A percentile compares a stretch with the other conserved stretches of the same genome.
Evolutionary conservation across 2,888 invertebrate species (phyloP).

Genomic region (Apodemia mormo): DNA sequence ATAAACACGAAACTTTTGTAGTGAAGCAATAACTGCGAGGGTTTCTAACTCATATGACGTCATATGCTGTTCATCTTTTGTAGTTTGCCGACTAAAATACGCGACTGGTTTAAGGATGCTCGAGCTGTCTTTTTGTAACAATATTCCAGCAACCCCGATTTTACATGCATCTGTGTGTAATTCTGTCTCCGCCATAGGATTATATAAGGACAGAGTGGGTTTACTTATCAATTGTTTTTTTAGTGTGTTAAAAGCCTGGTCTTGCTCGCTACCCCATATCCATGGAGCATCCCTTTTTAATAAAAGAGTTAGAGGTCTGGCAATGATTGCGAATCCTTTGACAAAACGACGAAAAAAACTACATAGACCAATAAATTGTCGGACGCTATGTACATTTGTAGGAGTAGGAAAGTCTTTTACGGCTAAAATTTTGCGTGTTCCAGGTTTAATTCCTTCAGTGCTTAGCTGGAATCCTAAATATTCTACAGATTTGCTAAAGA

Average conservation of each 20-base stretch:
- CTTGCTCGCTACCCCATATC: background rate
- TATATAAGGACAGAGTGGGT: conserved; percentile 42
- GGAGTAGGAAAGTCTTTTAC: conserved; percentile 8
- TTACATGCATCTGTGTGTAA: conserved; percentile 49
- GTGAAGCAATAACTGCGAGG: conserved; percentile 31
- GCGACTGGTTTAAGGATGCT: conserved; percentile 28
- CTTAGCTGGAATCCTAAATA: conserved; percentile 14
- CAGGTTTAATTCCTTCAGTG: background rate
- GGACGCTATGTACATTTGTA: conserved; percentile 6
- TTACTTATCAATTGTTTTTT: conserved; percentile 18
- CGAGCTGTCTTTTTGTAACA: conserved; percentile 39
- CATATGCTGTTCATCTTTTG: background rate
- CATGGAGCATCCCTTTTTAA: background rate
- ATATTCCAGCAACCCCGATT: conserved; percentile 42
- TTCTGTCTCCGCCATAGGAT: conserved; percentile 36
- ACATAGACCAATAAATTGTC: conserved; percentile 14
- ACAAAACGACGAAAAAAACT: conserved; percentile 11
- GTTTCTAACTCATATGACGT: conserved; percentile 26
- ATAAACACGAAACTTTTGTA: conserved; percentile 35
- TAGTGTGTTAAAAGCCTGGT: background rate
- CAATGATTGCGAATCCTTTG: no score
- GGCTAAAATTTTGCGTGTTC: background rate
- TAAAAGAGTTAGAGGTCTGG: background rate
- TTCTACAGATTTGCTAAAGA: conserved; percentile 7
- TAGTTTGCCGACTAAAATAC: conserved; percentile 12